phyloP scores from a whole-genome alignment of 2,797 vertebrate species.

The Cossypha niveicapilla region DNA sequence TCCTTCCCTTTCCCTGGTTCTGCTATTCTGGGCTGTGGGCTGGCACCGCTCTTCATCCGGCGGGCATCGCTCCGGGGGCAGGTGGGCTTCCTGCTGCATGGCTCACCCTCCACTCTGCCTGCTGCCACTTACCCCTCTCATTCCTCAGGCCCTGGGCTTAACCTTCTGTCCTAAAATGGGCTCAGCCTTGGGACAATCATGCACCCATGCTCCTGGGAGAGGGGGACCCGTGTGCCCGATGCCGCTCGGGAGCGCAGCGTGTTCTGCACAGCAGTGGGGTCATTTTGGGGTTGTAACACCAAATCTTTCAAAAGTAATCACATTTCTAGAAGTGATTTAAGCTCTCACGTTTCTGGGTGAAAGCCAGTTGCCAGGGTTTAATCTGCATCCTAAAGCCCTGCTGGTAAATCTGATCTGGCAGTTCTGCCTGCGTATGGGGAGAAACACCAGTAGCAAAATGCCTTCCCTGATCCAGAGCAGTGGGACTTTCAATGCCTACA shows the following conservation, averaged over 20 bases:
- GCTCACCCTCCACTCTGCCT: neutral
- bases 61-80: neutral
- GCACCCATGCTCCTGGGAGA: fast-evolving
- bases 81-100: neutral
- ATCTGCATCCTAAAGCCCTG: neutral
- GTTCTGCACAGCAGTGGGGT: neutral
- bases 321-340: neutral
- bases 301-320: neutral
- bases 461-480: neutral
- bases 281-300: neutral
- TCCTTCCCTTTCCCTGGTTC: neutral
- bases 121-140: neutral
- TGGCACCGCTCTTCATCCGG: neutral
- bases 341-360: neutral
- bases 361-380: neutral
- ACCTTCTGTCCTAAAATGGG: neutral
- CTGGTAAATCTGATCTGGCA: neutral
- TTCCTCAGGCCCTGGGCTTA: neutral
- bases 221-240: fast-evolving
- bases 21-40: neutral
- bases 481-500: neutral
- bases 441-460: fast-evolving
- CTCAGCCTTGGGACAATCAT: fast-evolving
- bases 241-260: fast-evolving
- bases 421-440: fast-evolving